Evolutionary conservation across 2,888 invertebrate species (phyloP), one percentile per base, ranked within the genome.

Genomic region (Eutolmus rufibarbis): DNA sequence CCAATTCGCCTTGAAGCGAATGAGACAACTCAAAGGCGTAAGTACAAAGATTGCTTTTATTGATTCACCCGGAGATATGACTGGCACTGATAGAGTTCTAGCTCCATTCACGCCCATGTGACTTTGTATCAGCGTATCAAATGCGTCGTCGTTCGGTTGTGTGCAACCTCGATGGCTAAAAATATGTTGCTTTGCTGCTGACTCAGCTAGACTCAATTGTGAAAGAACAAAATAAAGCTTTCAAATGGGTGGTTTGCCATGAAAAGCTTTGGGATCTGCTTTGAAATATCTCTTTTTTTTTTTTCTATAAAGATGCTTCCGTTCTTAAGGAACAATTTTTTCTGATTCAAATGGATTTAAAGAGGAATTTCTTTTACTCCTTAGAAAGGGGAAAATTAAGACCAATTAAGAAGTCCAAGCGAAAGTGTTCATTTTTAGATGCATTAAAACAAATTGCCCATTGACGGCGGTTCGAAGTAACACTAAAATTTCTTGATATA

Each of bases 11-110:
- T 93, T 97, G 86, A 95, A 96, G 89, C 93, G 97, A 90, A 97
- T 98, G 96, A 95, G 95, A 91, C 95, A 95, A 90, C 94, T 96
- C 87, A 95, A 95, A 91, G 97, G 97, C 94, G 98, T 98, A 94
- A 94, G 94, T 91, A 74, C 9, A 66, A 74, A 66, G 23, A n/a
- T 77, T 77, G 16, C 77, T 77, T 77, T 19, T 77, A 89, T 90
- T 90, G 12, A 77, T 43, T 31, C 66, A 66, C 8, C n/a, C n/a
- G n/a, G n/a, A 51, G 51, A 51, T 51, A 51, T 51, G 51, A n/a
- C n/a, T n/a, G 16, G 19, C 51, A n/a, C n/a, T 46, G 43, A 51
- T 51, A 51, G 51, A 51, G 51, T 51, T 66, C 12, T 28, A 66
- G 19, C 28, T 66, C 66, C 66, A 66, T 66, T 4, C 23, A 66